Conservation (phyloP, 2,113 vertebrate species). For the Rhinolophus sinicus region DNA sequence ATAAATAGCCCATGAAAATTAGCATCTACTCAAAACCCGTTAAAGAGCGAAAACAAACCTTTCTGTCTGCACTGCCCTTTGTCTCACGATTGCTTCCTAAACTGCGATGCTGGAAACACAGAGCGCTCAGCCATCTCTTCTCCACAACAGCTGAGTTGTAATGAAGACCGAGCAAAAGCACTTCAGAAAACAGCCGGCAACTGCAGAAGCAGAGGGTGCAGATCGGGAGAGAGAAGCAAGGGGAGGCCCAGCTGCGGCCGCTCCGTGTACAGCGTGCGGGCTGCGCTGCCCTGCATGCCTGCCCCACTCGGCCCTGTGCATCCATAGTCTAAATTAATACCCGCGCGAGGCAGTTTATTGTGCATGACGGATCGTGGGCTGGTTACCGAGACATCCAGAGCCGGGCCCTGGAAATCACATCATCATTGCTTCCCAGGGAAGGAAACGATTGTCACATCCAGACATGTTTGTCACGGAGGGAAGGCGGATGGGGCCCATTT, state of each 20-base stretch:
- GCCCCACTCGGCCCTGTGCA: conserved; percentile 72
- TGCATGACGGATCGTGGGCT: conserved; percentile 73
- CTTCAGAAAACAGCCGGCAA: conserved; percentile 66
- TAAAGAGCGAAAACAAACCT: neutral
- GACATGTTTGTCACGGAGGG: conserved; percentile 65
- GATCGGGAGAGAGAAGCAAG: conserved; percentile 57
- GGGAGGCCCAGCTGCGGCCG: conserved; percentile 66
- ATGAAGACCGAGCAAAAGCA: conserved; percentile 68
- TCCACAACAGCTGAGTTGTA: neutral
- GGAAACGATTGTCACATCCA: conserved; percentile 73
- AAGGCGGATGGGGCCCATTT: neutral
- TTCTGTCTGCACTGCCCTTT: neutral
- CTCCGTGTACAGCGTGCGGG: conserved; percentile 66
- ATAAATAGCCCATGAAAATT: conserved; percentile 61
- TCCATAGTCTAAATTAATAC: conserved; percentile 76
- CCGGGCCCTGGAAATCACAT: conserved; percentile 74
- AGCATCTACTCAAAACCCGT: conserved; percentile 56
- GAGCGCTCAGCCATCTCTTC: neutral
- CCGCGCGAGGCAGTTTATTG: conserved; percentile 69
- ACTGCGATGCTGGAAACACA: neutral
- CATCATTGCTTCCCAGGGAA: conserved; percentile 67
- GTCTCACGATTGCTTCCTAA: neutral
- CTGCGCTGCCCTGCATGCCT: conserved; percentile 43
- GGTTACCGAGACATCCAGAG: conserved; percentile 71
- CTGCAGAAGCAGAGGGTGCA: neutral